phyloP scores from a whole-genome alignment of 2,888 invertebrate genomes.

The Asteroscopus sphinx region DNA sequence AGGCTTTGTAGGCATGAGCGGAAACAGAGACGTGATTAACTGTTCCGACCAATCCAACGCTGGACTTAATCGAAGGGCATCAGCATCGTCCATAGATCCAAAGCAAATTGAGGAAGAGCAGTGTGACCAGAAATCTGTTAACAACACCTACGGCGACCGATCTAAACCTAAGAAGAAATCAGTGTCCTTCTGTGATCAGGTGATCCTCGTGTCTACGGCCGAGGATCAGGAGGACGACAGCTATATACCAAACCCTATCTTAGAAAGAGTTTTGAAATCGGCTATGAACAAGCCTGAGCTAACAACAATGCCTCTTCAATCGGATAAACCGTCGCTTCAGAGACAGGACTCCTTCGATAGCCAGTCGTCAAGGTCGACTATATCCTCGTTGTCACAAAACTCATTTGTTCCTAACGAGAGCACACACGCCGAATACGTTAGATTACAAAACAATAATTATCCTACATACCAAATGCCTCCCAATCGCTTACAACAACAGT shows the following conservation, averaged over 20 bases:
- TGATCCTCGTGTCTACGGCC: conserved; percentile 97
- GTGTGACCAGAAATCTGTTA: conserved; percentile 75
- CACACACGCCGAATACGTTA: conserved; percentile 78
- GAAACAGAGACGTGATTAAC: conserved; percentile 85
- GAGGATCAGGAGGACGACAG: conserved; percentile 97
- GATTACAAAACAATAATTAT: conserved; percentile 77
- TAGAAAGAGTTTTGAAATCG: conserved; percentile 95
- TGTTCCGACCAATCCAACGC: conserved; percentile 80
- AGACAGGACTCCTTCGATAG: conserved; percentile 88
- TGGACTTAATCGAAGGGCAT: conserved; percentile 77
- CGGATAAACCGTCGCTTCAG: conserved; percentile 84
- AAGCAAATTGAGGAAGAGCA: conserved; percentile 83
- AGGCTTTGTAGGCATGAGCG: conserved; percentile 81
- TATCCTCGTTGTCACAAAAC: conserved; percentile 85
- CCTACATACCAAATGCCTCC: conserved; percentile 79
- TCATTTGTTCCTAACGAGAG: conserved; percentile 76
- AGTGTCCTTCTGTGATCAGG: conserved; percentile 98
- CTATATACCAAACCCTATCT: conserved; percentile 97
- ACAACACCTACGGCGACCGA: conserved; percentile 82
- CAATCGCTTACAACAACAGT: conserved; percentile 78
- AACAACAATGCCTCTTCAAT: conserved; percentile 85
- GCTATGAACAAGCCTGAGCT: conserved; percentile 94
- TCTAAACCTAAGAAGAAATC: conserved; percentile 96
- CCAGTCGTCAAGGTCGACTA: conserved; percentile 86
- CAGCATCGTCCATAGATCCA: conserved; percentile 82